phyloP scores from a whole-genome alignment of 2,113 vertebrate genomes.

The Hippocampus zosterae region DNA sequence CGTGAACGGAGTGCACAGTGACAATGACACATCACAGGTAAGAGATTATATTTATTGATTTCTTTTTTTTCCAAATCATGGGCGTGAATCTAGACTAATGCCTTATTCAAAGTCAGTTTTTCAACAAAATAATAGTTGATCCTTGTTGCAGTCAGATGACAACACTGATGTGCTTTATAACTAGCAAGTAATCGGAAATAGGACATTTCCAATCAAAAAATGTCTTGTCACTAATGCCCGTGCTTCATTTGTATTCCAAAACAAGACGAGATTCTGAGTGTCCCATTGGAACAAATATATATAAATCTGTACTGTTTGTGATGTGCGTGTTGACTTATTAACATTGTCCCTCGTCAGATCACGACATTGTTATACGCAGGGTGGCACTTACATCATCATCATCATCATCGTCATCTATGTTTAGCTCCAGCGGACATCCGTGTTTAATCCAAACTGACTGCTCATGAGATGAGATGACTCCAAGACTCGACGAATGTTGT shows the following conservation, averaged over 20 bases:
- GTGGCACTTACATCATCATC: neutral
- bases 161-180: neutral
- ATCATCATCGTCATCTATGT: neutral
- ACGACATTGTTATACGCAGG: neutral
- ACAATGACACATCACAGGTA: slow-evolving; percentile 79
- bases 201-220: neutral
- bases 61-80: neutral
- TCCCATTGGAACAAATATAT: slow-evolving; percentile 6
- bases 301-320: slow-evolving; percentile 14
- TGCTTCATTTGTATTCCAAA: slow-evolving; percentile 2
- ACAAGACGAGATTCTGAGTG: slow-evolving; percentile 13
- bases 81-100: neutral
- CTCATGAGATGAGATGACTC: slow-evolving; percentile 4
- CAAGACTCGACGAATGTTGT: neutral
- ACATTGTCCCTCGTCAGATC: neutral
- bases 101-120: neutral
- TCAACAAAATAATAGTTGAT: neutral
- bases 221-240: neutral
- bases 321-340: slow-evolving; percentile 11
- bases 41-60: slow-evolving; percentile 11
- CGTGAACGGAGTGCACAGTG: slow-evolving; percentile 76
- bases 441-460: slow-evolving; percentile 6
- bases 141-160: neutral
- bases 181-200: neutral
- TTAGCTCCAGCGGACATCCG: neutral